phyloP scores from a whole-genome alignment of 1,140 invertebrate genomes.

The Cydia strobilella region DNA sequence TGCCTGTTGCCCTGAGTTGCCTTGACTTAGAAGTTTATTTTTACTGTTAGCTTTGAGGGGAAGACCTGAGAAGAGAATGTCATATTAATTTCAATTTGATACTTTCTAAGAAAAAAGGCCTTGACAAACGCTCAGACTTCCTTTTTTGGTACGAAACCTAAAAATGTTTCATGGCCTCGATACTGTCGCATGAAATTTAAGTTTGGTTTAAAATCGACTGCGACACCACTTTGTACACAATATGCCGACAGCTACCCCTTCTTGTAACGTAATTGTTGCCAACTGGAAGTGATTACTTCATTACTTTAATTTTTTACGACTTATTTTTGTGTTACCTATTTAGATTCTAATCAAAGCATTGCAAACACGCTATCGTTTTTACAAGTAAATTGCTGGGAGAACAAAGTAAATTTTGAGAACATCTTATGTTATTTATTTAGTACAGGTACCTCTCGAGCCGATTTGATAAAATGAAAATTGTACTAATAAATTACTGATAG shows the following conservation, averaged over 20 bases:
- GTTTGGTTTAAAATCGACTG: background rate
- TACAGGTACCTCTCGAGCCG: background rate
- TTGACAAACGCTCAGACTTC: too few relatives aligned
- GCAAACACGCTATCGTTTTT: background rate
- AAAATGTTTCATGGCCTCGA: too few relatives aligned
- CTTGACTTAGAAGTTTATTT: too few relatives aligned
- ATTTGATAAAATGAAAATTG: background rate
- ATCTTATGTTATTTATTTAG: background rate
- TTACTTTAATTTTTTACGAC: background rate
- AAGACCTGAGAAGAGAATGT: too few relatives aligned
- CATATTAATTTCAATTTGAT: too few relatives aligned
- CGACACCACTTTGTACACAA: background rate
- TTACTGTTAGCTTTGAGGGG: too few relatives aligned
- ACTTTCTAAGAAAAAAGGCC: too few relatives aligned
- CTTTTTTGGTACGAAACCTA: too few relatives aligned
- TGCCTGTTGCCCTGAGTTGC: too few relatives aligned
- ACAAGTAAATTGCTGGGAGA: background rate
- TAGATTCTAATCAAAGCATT: background rate
- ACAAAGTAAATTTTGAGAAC: background rate
- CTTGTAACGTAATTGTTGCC: background rate
- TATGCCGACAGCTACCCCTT: background rate
- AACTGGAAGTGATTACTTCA: background rate
- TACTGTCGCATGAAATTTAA: background rate
- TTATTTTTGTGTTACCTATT: background rate
- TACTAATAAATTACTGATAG: too few relatives aligned